phyloP scores from a whole-genome alignment of 2,113 vertebrate genomes.

The Tragelaphus buxtoni region DNA sequence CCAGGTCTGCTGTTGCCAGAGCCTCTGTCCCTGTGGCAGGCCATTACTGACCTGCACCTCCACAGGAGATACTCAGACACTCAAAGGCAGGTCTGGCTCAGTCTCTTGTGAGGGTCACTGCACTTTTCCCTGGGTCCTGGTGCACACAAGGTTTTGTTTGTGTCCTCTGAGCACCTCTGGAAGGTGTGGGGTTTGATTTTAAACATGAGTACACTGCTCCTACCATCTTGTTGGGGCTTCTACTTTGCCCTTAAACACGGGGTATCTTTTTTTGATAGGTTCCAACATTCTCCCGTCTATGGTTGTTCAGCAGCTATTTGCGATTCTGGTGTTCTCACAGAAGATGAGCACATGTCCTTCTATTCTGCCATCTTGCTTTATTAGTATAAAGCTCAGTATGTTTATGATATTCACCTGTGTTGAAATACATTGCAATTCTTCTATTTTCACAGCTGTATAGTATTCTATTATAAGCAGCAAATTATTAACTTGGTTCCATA shows the following conservation, averaged over 20 bases:
- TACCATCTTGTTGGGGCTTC: neutral
- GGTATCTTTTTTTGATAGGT: neutral
- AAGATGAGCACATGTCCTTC: neutral
- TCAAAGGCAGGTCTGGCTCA: neutral
- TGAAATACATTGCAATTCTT: neutral
- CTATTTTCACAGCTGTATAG: neutral
- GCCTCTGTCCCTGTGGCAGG: neutral
- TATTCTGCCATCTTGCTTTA: neutral
- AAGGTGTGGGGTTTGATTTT: neutral
- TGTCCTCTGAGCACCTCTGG: neutral
- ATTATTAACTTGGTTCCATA: neutral
- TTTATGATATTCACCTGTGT: neutral
- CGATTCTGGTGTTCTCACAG: neutral
- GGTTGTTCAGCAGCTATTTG: neutral
- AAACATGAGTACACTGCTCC: neutral
- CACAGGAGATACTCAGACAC: neutral
- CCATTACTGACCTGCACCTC: neutral
- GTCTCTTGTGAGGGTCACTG: neutral
- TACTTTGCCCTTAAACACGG: neutral
- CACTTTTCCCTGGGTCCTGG: neutral
- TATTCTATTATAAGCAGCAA: neutral
- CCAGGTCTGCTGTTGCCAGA: neutral
- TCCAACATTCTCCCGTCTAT: neutral
- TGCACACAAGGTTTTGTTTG: neutral
- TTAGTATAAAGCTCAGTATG: neutral